Evolutionary conservation across 92 coral and sea anemone species (phyloP).

Genomic region (Palythoa heliodiscus): DNA sequence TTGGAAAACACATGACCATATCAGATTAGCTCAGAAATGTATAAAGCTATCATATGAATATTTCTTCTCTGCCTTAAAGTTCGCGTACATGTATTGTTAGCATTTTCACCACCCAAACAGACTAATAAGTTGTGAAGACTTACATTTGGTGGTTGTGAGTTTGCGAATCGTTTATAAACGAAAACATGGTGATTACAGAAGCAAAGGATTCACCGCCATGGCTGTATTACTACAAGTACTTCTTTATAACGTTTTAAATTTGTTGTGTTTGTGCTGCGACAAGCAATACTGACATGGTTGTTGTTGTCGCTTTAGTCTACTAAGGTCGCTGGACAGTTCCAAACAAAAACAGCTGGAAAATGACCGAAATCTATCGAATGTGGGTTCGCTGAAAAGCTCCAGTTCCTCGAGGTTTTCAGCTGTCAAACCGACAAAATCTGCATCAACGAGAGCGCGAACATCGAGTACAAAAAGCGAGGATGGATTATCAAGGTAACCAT

Average conservation of each 20-base stretch:
- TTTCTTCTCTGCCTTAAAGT: background rate
- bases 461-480: slow-evolving; percentile 84
- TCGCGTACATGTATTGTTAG: background rate
- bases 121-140: background rate
- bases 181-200: slow-evolving; percentile 1
- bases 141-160: background rate
- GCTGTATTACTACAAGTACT: slow-evolving; percentile 72
- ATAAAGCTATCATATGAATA: background rate
- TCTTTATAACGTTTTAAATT: slow-evolving; percentile 5
- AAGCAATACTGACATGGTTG: background rate
- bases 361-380: slow-evolving; percentile 74
- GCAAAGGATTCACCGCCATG: slow-evolving; percentile 51
- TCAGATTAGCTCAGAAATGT: slow-evolving; percentile 11
- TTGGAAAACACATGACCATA: slow-evolving; percentile 24
- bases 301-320: slow-evolving; percentile 53
- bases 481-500: slow-evolving; percentile 59
- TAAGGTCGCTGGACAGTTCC: slow-evolving; percentile 82
- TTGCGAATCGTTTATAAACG: background rate
- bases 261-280: slow-evolving; percentile 7
- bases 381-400: slow-evolving; percentile 58
- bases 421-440: slow-evolving; percentile 46
- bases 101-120: background rate
- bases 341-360: slow-evolving; percentile 95
- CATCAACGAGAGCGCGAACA: slow-evolving; percentile 56
- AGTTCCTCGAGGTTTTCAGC: slow-evolving; percentile 52